Evolutionary conservation across 2,888 invertebrate species (phyloP), one percentile per base, ranked within the genome.

Genomic region (Synergus gifuensis): DNA sequence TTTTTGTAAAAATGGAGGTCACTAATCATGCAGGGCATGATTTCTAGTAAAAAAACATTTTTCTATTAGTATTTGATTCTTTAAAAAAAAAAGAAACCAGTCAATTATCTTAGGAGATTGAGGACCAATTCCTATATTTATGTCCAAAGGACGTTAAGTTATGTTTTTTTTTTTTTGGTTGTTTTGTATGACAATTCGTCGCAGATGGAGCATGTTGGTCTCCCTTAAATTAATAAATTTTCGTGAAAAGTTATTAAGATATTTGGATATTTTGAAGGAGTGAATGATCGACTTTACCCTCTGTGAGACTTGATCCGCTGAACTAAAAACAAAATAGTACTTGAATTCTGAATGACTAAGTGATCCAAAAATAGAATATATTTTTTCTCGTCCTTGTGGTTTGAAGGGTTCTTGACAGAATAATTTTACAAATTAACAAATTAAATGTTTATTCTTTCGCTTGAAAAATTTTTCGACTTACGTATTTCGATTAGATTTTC

Each of bases 141-240:
- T 54, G 73, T 54, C 73, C 54, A 22, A 73, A n/a, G 54, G 64
- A 28, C 77, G 46, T 69, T 76, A 66, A 66, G 58, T 63, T 66
- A 67, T 64, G 49, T 76, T 73, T 62, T 60, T 76, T 16, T 58
- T 78, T 69, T 79, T 12, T 28, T 28, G 28, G 28, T 28, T 66
- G 49, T 69, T 66, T 79, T 69, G 73, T 81, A 44, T 80, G 73
- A 22, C 14, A 16, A 63, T 42, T 80, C 40, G 44, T 78, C 18
- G 54, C 63, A 78, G 80, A 77, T 44, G 40, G 54, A 40, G 40
- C 73, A 18, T 54, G 49, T 73, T 73, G n/a, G 73, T 58, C 54
- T 73, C 54, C 28, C 7, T 73, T 54, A 73, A 73, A 73, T 73
- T 73, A 58, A 73, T 18, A n/a, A 73, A 73, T 40, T 28, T 58